Evolutionary conservation across 2,797 vertebrate genomes (phyloP), one percentile per base, ranked within the genome.

Genomic region (Gila robusta): DNA sequence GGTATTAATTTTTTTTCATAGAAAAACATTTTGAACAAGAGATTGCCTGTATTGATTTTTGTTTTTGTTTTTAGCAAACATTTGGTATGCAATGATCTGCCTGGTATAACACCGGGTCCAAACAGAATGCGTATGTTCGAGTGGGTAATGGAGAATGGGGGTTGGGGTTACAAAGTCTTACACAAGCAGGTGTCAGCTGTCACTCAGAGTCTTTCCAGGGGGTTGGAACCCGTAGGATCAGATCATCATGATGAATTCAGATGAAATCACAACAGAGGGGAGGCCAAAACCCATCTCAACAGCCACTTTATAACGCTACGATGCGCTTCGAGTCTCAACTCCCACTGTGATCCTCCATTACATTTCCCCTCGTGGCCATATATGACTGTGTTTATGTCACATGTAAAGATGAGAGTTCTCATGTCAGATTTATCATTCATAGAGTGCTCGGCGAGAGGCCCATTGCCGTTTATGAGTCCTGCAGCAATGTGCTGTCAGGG

Each of bases 321-420:
- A 88, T 89, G 82, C 87, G 86, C 77, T 85, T 81, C 88, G 92
- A 94, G 91, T 92, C 94, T 95, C 47, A n/a, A 17, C 78, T 54
- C 82, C 76, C 35, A 28, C 70, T 67, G 81, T 85, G 81, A 80
- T 78, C 66, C 83, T 72, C 64, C 72, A 86, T 84, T 87, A 80
- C 66, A 76, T 69, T 82, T 64, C 52, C 79, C 70, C 64, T 67
- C 44, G 19, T 71, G 87, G 74, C 81, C 88, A 88, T 74, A 84
- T 80, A 86, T 37, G 47, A 86, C 87, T 86, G 78, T 88, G 79
- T 87, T 89, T 85, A 86, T 91, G 87, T 89, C 81, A 77, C 78
- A 83, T 88, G 80, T 89, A 82, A 91, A 87, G 87, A 87, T 76
- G 49, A 28, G 73, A 79, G 81, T 17, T 59, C 44, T 41, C n/a